These are phyloP conservation scores for Macheiramphus alcinus DNA, from an alignment of 2,113 vertebrate genomes.

Conservation along the genomic window DNA sequence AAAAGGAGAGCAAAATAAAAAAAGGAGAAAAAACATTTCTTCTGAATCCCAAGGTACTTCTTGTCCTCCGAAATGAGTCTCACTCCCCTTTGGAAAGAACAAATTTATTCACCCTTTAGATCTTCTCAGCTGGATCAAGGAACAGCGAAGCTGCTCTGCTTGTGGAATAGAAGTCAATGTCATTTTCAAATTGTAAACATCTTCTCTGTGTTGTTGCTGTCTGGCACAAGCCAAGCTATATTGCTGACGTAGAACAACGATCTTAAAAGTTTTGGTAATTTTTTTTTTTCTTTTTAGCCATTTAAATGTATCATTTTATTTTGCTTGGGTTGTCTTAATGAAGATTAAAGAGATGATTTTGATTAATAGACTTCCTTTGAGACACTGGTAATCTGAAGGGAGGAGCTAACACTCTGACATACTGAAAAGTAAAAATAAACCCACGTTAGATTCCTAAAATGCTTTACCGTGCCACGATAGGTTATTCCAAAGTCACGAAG, in stretches of 20 bases:
- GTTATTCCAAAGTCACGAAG: background rate
- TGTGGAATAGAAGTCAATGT: background rate
- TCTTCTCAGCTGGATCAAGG: background rate
- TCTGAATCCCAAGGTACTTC: background rate
- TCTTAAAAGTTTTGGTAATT: background rate
- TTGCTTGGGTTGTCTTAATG: background rate
- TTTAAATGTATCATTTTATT: background rate
- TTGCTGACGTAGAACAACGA: rapidly evolving
- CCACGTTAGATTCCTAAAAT: background rate
- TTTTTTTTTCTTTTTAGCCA: background rate
- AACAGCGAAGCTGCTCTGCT: background rate
- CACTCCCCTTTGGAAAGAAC: background rate
- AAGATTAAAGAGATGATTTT: background rate
- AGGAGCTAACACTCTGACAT: background rate
- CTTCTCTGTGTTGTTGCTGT: background rate
- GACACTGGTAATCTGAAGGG: background rate
- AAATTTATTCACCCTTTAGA: background rate
- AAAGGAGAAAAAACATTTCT: background rate
- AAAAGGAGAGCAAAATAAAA: background rate
- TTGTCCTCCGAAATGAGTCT: background rate
- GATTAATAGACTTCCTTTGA: background rate
- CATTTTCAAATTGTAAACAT: background rate
- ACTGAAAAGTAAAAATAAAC: background rate
- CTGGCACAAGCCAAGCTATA: background rate
- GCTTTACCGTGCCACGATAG: background rate